Base-by-base conservation (phyloP, 2,888 invertebrate genomes). In the Steromphala cineraria region DNA sequence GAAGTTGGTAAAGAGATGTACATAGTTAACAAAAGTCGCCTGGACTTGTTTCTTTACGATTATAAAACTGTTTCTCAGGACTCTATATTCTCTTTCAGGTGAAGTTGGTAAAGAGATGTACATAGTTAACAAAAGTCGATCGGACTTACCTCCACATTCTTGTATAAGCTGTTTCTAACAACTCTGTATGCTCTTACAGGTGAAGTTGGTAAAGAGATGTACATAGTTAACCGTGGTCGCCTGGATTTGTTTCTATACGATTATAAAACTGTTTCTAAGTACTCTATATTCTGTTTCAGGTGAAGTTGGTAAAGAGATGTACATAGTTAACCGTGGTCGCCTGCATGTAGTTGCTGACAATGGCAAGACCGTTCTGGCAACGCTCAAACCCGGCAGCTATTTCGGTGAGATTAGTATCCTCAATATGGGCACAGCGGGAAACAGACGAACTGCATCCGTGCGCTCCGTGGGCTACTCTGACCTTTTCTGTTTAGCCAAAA, bases 331-430 rank as follows among this genome's bases (percentile, higher is more conserved):
- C 95, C 95, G 98, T 90, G 99, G 99, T n/a, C 86, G 92, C 15
- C 87, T 94, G 4, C 93, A 93, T 78, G 93, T 94, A 24, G 93
- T 94, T 4, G 92, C 98, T 97, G 95, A 99, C 97, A 94, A 98
- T 97, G 89, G 98, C 96, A 91, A 97, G 94, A 98, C 98, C 79
- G 98, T 99, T 88, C 95, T 99, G 94, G 99, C 99, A 92, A 98
- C 98, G 88, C 96, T 99, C 93, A 98, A 98, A 95, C 98, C 99
- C 91, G 99, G 99, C 94, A 98, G 98, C 94, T 99, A 99, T 96
- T 99, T 99, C 95, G 99, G 99, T 93, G 99, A 99, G 95, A 99
- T 99, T 95, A 98, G 98, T 95, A 98, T 99, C 95, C 96, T 99
- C 94, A 93, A 93, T 84, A 93, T 93, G 93, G 99, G 99, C 95